phyloP scores from a whole-genome alignment of 2,113 vertebrate species.

The Salminus brasiliensis region DNA sequence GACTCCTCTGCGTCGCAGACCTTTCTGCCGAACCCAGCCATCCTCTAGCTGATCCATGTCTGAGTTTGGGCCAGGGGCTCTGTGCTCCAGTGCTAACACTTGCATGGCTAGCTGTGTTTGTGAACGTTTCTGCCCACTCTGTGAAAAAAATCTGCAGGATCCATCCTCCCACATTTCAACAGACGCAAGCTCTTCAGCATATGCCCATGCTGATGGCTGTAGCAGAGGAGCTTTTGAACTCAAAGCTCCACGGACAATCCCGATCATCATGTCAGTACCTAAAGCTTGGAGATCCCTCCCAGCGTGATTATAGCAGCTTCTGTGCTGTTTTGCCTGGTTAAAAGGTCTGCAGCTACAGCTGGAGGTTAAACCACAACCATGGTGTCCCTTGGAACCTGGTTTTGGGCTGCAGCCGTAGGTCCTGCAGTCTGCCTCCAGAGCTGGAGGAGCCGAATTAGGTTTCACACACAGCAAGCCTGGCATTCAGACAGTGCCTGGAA shows the following conservation, averaged over 20 bases:
- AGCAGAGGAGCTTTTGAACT: slow-evolving; percentile 35
- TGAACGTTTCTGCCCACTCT: background rate
- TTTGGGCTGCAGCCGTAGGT: slow-evolving; percentile 20
- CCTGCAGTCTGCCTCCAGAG: slow-evolving; percentile 28
- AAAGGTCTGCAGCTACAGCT: background rate
- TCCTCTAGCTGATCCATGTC: slow-evolving; percentile 33
- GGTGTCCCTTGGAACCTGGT: slow-evolving; percentile 37
- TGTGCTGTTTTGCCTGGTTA: background rate
- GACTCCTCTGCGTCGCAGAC: background rate
- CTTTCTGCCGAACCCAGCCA: slow-evolving; percentile 13
- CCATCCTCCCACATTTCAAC: background rate
- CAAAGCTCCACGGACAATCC: slow-evolving; percentile 5
- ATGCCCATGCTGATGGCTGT: slow-evolving; percentile 25
- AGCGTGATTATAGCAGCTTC: background rate
- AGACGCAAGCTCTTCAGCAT: background rate
- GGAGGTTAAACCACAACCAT: slow-evolving; percentile 28
- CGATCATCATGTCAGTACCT: slow-evolving; percentile 29
- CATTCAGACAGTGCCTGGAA: slow-evolving; percentile 35
- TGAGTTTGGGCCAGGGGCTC: background rate
- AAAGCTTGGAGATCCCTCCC: background rate
- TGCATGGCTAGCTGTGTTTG: background rate
- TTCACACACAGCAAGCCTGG: slow-evolving; percentile 39
- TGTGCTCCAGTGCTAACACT: background rate
- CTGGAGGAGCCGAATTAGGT: slow-evolving; percentile 37
- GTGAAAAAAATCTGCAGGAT: background rate